These are phyloP conservation scores for Danionella dracula DNA, from an alignment of 2,797 vertebrate genomes.

Conservation along the genomic window DNA sequence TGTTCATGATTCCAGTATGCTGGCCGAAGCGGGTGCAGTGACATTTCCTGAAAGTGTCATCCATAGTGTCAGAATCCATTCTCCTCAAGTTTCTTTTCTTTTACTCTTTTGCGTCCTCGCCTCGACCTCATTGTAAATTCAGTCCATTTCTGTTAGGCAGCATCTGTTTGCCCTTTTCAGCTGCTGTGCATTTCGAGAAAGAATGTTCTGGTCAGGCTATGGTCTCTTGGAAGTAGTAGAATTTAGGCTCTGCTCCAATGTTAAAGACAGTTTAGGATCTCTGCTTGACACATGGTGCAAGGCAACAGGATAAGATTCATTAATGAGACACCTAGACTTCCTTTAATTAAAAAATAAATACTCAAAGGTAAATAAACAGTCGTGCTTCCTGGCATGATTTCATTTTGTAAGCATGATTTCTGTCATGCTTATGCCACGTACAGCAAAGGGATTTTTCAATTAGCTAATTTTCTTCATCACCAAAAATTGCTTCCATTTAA, in stretches of 20 bases:
- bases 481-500: neutral
- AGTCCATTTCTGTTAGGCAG: slow-evolving; percentile 38
- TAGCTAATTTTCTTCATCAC: neutral
- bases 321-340: too few relatives aligned
- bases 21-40: slow-evolving; percentile 18
- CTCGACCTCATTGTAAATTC: slow-evolving; percentile 29
- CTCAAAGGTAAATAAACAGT: neutral
- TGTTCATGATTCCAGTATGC: neutral
- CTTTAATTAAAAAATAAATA: too few relatives aligned
- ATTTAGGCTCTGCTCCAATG: slow-evolving; percentile 13
- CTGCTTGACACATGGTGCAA: neutral
- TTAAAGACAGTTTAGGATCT: neutral
- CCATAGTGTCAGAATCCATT: slow-evolving; percentile 36
- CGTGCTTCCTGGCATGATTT: neutral
- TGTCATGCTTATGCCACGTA: too few relatives aligned
- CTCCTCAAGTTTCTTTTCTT: slow-evolving; percentile 17
- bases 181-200: slow-evolving; percentile 19
- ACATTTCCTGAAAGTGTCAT: slow-evolving; percentile 45
- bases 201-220: slow-evolving; percentile 6
- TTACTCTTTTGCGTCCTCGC: neutral
- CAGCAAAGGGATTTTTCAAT: neutral
- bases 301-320: neutral
- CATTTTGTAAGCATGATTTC: too few relatives aligned
- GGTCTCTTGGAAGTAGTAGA: slow-evolving; percentile 38
- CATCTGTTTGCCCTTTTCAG: slow-evolving; percentile 44